These are phyloP conservation scores for Conopomorpha cramerella DNA, from an alignment of 1,140 invertebrate genomes.

Conservation along the genomic window DNA sequence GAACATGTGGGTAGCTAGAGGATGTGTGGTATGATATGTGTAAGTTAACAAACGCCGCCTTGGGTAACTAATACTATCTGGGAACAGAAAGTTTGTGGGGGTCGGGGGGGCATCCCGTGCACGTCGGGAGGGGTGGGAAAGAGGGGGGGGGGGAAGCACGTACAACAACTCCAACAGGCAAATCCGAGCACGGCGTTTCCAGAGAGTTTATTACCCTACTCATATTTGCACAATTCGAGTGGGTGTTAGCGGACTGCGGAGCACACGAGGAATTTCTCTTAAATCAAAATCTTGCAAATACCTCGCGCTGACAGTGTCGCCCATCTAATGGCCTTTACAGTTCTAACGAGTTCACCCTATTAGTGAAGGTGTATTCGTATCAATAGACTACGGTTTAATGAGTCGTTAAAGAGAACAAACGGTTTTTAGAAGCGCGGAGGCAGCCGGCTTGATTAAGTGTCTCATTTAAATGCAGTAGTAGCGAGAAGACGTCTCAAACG, in stretches of 20 bases:
- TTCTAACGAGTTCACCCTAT: background rate
- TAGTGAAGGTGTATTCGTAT: constrained; percentile 14
- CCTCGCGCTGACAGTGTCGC: background rate
- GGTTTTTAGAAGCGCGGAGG: constrained; percentile 45
- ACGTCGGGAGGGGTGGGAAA: constrained; percentile 6
- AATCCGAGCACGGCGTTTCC: constrained; percentile 35
- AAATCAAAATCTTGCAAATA: background rate
- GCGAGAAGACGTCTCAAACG: constrained; percentile 49
- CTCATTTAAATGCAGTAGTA: constrained; percentile 60
- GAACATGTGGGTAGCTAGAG: too few relatives aligned
- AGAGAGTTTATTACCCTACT: constrained; percentile 48
- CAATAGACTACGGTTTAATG: constrained; percentile 34
- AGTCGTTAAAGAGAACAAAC: constrained; percentile 41
- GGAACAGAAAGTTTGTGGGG: constrained; percentile 29
- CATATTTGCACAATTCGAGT: constrained; percentile 51
- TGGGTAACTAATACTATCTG: constrained; percentile 20
- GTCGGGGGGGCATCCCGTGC: constrained; percentile 4
- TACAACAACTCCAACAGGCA: constrained; percentile 36
- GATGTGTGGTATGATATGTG: background rate
- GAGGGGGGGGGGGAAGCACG: constrained; percentile 25
- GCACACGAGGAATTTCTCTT: constrained; percentile 6
- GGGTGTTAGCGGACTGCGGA: constrained; percentile 35
- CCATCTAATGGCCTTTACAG: background rate
- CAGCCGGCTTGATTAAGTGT: constrained; percentile 57
- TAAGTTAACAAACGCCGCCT: constrained; percentile 22